Evolutionary conservation across 2,888 invertebrate genomes (phyloP).

Genomic region (Electrophaes corylata): DNA sequence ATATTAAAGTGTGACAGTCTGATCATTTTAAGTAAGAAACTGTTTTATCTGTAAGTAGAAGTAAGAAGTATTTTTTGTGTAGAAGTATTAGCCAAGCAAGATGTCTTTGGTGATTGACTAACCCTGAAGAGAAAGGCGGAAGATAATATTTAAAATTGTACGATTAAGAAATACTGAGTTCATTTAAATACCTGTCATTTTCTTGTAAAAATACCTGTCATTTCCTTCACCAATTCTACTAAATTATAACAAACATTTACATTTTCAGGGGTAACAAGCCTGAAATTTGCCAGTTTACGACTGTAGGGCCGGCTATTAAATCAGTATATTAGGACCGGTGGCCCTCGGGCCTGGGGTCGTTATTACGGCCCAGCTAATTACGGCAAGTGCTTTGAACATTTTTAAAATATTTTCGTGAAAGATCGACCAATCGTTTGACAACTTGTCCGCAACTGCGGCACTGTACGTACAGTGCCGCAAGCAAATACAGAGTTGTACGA

Average conservation of each 20-base stretch:
- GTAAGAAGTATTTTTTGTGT: no score
- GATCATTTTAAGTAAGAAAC: background rate
- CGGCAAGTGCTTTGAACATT: slow-evolving; percentile 20
- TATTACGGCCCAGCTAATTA: slow-evolving; percentile 23
- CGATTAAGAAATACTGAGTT: background rate
- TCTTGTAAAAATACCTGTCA: slow-evolving; percentile 8
- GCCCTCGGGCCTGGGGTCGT: slow-evolving; percentile 11
- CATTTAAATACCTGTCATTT: slow-evolving; percentile 9
- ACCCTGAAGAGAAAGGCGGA: background rate
- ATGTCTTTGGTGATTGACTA: background rate
- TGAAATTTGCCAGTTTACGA: slow-evolving; percentile 22
- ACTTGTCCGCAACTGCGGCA: no score
- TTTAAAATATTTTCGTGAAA: slow-evolving; percentile 10
- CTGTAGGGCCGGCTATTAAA: slow-evolving; percentile 16
- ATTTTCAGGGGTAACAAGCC: slow-evolving; percentile 17
- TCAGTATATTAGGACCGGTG: slow-evolving; percentile 22
- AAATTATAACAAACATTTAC: slow-evolving; percentile 24
- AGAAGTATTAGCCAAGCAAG: no score
- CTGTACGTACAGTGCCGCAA: no score
- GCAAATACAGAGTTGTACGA: no score
- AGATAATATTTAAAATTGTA: background rate
- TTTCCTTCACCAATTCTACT: slow-evolving; percentile 9
- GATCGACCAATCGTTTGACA: background rate
- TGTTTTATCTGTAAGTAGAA: no score
- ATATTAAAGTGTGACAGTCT: background rate